Conservation (phyloP, 1,140 invertebrate species). For the Lordiphosa collinella region DNA sequence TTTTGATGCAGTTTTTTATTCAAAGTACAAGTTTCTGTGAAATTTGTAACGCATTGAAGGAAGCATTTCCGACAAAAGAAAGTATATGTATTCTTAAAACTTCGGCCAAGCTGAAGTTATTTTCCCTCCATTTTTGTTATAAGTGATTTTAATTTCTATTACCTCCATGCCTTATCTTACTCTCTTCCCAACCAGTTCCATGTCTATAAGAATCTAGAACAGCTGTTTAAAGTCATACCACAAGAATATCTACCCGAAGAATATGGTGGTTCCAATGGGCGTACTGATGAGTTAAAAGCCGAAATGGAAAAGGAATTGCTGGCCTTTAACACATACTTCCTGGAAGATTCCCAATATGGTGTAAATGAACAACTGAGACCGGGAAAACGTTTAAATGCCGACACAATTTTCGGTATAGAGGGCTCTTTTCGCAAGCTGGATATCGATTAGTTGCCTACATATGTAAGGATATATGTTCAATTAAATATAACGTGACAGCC, state of each 20-base stretch:
- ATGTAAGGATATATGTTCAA: conserved; percentile 14
- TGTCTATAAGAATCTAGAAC: conserved; percentile 81
- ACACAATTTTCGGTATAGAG: conserved; percentile 82
- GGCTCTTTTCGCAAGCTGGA: conserved; percentile 81
- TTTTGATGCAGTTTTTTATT: no score
- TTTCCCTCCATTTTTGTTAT: no score
- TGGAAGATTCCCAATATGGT: conserved; percentile 81
- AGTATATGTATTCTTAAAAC: no score
- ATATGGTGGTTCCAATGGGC: conserved; percentile 81
- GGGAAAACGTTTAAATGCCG: conserved; percentile 79
- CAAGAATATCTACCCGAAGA: conserved; percentile 81
- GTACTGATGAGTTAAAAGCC: conserved; percentile 79
- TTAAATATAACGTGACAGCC: not conserved
- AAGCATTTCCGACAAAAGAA: no score
- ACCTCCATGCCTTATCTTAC: not conserved
- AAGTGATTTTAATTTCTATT: not conserved
- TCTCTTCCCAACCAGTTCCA: conserved; percentile 35
- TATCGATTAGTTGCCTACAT: conserved; percentile 49
- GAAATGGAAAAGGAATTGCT: conserved; percentile 81
- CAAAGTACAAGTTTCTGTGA: no score
- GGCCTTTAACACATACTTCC: conserved; percentile 79
- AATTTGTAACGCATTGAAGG: no score
- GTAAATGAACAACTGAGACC: conserved; percentile 82
- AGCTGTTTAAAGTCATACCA: conserved; percentile 79
- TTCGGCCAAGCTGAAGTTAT: no score